phyloP scores from a whole-genome alignment of 1,140 invertebrate species.

The Bicyclus anynana region DNA sequence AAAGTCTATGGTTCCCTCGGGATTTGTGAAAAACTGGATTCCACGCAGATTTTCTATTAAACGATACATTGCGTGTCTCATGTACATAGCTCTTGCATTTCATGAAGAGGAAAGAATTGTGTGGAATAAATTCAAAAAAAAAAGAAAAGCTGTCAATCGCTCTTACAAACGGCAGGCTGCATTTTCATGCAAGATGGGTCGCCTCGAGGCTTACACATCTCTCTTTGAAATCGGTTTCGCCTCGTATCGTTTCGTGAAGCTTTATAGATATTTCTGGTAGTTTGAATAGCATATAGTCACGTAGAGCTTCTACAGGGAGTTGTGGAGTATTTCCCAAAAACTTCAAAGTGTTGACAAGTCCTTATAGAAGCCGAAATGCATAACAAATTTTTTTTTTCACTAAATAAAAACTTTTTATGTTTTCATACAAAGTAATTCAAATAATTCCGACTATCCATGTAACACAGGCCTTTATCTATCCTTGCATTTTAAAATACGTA shows the following conservation, averaged over 20 bases:
- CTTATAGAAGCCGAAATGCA: no score
- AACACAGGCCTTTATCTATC: no score
- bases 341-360: no score
- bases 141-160: background rate
- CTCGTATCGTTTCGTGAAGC: background rate
- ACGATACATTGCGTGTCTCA: background rate
- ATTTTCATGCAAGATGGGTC: slow-evolving; percentile 1
- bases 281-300: background rate
- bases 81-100: background rate
- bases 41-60: background rate
- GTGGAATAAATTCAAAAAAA: slow-evolving; percentile 3
- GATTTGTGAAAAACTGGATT: no score
- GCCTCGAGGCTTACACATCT: slow-evolving; percentile 1
- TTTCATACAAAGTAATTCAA: no score
- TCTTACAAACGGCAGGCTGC: background rate
- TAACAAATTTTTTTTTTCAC: no score
- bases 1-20: background rate
- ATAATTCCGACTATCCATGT: no score
- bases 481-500: no score
- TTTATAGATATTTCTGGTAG: background rate
- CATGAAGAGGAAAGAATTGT: background rate
- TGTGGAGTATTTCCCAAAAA: no score
- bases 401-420: no score
- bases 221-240: slow-evolving; percentile 7
- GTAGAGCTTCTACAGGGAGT: no score